Percentiles rank a stretch among this genome's conserved stretches.
phyloP scores from a whole-genome alignment of 1,140 invertebrate genomes.

The Diprion similis region DNA sequence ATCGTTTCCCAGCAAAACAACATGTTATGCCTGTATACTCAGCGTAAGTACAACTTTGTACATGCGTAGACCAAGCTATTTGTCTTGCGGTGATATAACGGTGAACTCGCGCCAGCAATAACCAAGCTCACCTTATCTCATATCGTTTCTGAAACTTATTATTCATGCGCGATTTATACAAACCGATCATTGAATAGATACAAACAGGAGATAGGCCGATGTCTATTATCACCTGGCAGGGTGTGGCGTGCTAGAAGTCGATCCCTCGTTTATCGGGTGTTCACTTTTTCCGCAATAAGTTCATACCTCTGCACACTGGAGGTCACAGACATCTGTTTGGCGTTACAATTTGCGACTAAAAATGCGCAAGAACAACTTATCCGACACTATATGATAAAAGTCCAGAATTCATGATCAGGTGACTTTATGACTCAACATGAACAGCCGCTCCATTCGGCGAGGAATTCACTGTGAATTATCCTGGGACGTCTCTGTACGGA shows the following conservation, averaged over 20 bases:
- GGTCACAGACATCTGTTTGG: background rate
- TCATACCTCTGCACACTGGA: background rate
- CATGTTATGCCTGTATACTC: background rate
- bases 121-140: background rate
- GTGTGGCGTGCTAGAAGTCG: background rate
- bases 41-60: background rate
- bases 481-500: constrained; percentile 21
- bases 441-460: too few species aligned
- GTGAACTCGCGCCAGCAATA: constrained; percentile 11
- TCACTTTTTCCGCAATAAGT: background rate
- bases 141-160: constrained; percentile 24
- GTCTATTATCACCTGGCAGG: constrained; percentile 18
- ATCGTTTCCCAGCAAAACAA: background rate
- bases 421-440: too few species aligned
- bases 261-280: background rate
- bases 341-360: background rate
- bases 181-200: constrained; percentile 31
- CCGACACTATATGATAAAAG: too few species aligned
- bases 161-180: constrained; percentile 26
- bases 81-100: background rate
- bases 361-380: too few species aligned
- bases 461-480: background rate
- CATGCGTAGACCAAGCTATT: background rate
- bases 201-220: constrained; percentile 28
- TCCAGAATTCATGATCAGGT: too few species aligned